phyloP scores from a whole-genome alignment of 2,113 vertebrate genomes.

The Monopterus albus region DNA sequence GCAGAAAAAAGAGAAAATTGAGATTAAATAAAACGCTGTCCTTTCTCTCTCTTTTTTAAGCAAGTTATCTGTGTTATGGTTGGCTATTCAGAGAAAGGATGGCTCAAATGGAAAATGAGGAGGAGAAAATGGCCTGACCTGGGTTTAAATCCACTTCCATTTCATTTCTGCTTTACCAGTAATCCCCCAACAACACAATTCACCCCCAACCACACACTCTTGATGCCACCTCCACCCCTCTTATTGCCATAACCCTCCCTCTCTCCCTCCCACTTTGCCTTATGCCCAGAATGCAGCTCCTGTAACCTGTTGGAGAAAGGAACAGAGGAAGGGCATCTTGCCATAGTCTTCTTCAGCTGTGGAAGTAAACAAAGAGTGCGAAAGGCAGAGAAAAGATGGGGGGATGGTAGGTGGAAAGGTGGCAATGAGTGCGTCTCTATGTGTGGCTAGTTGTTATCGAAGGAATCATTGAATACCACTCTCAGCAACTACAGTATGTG shows the following conservation, averaged over 20 bases:
- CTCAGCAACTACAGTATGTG: conserved; percentile 25
- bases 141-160: conserved; percentile 73
- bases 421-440: conserved; percentile 42
- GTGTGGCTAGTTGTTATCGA: conserved; percentile 33
- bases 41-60: conserved; percentile 78
- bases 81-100: conserved; percentile 81
- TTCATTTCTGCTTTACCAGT: conserved; percentile 74
- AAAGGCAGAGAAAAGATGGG: conserved; percentile 39
- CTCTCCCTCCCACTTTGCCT: conserved; percentile 20
- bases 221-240: conserved; percentile 54
- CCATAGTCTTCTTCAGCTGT: conserved; percentile 70
- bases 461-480: conserved; percentile 1
- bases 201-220: conserved; percentile 70
- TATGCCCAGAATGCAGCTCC: conserved; percentile 23
- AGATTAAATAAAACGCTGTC: conserved; percentile 91
- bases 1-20: conserved; percentile 91
- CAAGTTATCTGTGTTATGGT: conserved; percentile 79
- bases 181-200: conserved; percentile 70
- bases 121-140: conserved; percentile 80
- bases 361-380: conserved; percentile 59
- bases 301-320: conserved; percentile 68
- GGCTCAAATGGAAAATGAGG: conserved; percentile 81
- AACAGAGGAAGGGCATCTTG: conserved; percentile 7
- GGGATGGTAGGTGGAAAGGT: conserved; percentile 48
- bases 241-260: conserved; percentile 43